These are phyloP conservation scores for Fregetta grallaria DNA, from an alignment of 2,113 vertebrate species.

Conservation along the genomic window DNA sequence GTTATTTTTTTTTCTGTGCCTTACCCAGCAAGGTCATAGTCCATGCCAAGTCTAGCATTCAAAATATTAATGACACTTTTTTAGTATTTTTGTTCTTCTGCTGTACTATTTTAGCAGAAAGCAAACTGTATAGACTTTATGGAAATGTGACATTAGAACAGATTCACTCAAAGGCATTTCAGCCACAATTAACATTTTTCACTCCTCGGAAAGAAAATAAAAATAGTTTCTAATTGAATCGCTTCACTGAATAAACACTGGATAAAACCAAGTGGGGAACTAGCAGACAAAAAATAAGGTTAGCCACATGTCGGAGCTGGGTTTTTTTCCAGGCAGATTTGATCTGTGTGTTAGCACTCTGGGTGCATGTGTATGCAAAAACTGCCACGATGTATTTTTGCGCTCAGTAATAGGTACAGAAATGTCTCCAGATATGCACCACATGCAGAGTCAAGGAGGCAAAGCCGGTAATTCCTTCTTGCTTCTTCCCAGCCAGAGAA, in stretches of 20 bases:
- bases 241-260: slow-evolving; percentile 45
- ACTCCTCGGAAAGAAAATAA: slow-evolving; percentile 36
- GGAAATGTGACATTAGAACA: slow-evolving; percentile 72
- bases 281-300: not conserved
- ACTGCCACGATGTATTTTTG: not conserved
- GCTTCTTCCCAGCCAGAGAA: not conserved
- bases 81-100: not conserved
- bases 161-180: slow-evolving; percentile 59
- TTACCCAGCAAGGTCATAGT: not conserved
- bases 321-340: not conserved
- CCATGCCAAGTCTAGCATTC: not conserved
- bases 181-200: slow-evolving; percentile 68
- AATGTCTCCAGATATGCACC: not conserved
- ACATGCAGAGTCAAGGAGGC: not conserved
- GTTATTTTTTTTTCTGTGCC: not conserved
- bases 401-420: not conserved
- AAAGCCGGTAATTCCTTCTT: not conserved
- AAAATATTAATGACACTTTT: not conserved
- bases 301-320: not conserved
- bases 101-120: not conserved
- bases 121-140: slow-evolving; percentile 45
- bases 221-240: slow-evolving; percentile 55
- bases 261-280: not conserved
- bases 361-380: not conserved
- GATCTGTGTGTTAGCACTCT: not conserved